Percentiles rank a stretch among this genome's conserved stretches.
These are phyloP conservation scores for Cricetomys ansorgei DNA, from an alignment of 2,113 vertebrate species.

Conservation along the genomic window DNA sequence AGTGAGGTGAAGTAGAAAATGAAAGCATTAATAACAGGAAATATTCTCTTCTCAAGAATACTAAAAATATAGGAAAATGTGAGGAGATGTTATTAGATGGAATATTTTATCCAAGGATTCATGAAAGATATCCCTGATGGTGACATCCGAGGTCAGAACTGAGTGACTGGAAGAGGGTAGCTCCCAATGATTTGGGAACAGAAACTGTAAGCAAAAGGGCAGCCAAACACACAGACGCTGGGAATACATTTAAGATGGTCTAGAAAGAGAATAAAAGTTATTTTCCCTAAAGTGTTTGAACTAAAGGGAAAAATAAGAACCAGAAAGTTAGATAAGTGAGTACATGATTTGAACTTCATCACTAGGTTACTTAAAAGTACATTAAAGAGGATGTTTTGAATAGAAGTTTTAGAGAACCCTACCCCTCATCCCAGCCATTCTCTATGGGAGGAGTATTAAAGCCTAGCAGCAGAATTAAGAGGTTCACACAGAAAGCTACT, in stretches of 20 bases:
- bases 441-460: background rate
- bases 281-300: background rate
- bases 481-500: background rate
- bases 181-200: background rate
- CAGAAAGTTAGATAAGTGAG: background rate
- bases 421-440: background rate
- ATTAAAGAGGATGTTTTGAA: background rate
- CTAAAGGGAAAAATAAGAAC: background rate
- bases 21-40: background rate
- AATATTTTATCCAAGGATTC: background rate
- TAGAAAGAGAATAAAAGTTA: conserved; percentile 17
- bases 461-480: background rate
- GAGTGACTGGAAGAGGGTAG: background rate
- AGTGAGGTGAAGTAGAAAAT: background rate
- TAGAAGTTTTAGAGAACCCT: background rate
- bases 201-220: background rate
- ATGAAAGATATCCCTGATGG: background rate
- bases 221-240: background rate
- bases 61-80: background rate
- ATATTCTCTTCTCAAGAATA: background rate
- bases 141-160: background rate
- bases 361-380: background rate
- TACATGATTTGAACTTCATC: background rate
- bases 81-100: background rate
- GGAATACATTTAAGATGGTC: background rate